Evolutionary conservation across 2,113 vertebrate species (phyloP), one percentile per base, ranked within the genome.

Genomic region (Hippocampus guttulatus): DNA sequence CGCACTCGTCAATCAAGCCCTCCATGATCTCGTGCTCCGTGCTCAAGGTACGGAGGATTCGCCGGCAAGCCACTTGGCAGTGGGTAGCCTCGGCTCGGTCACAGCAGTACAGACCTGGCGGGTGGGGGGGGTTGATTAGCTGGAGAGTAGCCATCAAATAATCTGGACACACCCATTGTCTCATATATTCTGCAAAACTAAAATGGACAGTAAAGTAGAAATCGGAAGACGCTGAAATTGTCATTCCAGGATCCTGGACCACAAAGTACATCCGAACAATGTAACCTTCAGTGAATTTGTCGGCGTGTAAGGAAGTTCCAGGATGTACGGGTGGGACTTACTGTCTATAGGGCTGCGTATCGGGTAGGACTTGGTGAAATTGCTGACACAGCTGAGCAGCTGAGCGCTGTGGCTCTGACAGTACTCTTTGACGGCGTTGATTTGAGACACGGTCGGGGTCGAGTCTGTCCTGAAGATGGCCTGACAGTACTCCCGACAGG

Each of bases 391-490:
- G 90, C 92, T 89, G 79, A 99, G 93, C 69, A 99, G 91, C 77
- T 95, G 94, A 21, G 95, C 89, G 57, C 96, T 98, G 80, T 97
- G 90, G 60, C 93, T 94, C 25, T 95, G 94, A 82, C 97, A 99
- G 83, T 97, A 99, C 73, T 93, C 97, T 81, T 93, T 95, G 81
- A 99, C 94, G 1, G 96, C 94, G 77, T 92, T 97, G 85, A 99
- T 98, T 87, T 99, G 97, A 41, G 96, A 98, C 16, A 94, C 93
- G 0, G 94, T 96, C 70, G 97, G 97, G 55, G 96, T 96, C 0
- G 96, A 97, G 88, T 99, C 97, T 6, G 96, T 99, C 80, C 97
- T 94, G 88, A 99, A 99, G 91, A 99, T 98, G 66, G 97, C 97
- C 90, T 99, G 96, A 80, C 97, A 99, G 84, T 96, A 98, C 65